Percentiles rank a stretch among this genome's conserved stretches.
Conservation (phyloP, 2,797 vertebrate genomes). For the Chiloscyllium punctatum region DNA sequence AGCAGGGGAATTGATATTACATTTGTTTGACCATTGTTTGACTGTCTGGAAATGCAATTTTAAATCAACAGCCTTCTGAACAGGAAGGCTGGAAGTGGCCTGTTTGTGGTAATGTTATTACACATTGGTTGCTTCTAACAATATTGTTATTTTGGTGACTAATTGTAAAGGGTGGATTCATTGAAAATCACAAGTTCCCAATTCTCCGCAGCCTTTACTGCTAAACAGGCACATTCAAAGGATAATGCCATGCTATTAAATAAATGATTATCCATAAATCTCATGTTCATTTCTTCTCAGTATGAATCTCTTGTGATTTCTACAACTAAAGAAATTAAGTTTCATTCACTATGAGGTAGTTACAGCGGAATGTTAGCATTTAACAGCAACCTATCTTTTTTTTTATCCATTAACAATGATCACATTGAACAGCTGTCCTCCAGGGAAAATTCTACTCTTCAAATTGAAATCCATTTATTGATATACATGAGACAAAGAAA, state of each 20-base stretch:
- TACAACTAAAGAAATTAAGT: constrained; percentile 16
- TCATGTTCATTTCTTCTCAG: background rate
- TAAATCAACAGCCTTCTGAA: background rate
- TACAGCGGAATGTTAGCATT: background rate
- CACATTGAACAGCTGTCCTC: background rate
- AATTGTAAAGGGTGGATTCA: background rate
- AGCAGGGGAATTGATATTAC: background rate
- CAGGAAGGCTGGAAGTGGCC: background rate
- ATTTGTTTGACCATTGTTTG: constrained; percentile 21
- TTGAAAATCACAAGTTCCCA: background rate
- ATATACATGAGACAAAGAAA: background rate
- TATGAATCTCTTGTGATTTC: constrained; percentile 11
- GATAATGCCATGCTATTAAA: background rate
- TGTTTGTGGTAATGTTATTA: background rate
- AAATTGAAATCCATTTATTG: background rate
- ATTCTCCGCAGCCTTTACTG: background rate
- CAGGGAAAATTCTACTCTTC: background rate
- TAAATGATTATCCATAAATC: background rate
- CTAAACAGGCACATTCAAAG: background rate
- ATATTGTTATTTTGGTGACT: background rate
- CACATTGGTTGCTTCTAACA: background rate
- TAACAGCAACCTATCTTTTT: background rate
- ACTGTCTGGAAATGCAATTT: constrained; percentile 29
- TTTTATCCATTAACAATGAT: background rate
- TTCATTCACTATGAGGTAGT: background rate